These are phyloP conservation scores for Solea solea DNA, from an alignment of 2,113 vertebrate species.

Conservation along the genomic window DNA sequence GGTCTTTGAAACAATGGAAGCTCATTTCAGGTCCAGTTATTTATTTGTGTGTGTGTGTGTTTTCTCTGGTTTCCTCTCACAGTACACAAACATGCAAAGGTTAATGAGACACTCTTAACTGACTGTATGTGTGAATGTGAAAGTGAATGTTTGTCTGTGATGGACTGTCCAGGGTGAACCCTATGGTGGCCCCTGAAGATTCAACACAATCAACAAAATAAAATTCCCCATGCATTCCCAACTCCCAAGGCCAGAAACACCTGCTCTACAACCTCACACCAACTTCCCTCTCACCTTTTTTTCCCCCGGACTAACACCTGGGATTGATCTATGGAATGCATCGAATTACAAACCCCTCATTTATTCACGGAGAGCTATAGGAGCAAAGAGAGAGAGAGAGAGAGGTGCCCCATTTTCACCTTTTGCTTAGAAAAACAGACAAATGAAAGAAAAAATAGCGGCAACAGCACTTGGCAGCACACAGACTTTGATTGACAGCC, in stretches of 20 bases:
- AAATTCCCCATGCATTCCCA: too few species aligned
- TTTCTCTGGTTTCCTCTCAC: too few species aligned
- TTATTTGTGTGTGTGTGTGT: too few species aligned
- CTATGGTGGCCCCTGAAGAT: too few species aligned
- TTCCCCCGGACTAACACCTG: conserved; percentile 51
- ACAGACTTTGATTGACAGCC: conserved; percentile 59
- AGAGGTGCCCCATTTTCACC: conserved; percentile 46
- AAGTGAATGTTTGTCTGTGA: too few species aligned
- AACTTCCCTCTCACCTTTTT: conserved; percentile 48
- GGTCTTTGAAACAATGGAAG: too few species aligned
- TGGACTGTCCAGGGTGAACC: too few species aligned
- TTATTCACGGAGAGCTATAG: conserved; percentile 52
- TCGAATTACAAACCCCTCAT: conserved; percentile 71
- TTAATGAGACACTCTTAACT: too few species aligned
- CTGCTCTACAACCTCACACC: conserved; percentile 20
- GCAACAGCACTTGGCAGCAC: conserved; percentile 39
- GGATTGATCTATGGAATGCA: conserved; percentile 54
- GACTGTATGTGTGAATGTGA: too few species aligned
- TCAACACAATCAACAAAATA: too few species aligned
- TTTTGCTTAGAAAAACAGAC: conserved; percentile 59
- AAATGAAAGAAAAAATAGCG: conserved; percentile 56
- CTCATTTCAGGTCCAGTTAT: too few species aligned
- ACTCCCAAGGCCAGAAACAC: background rate
- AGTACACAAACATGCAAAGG: too few species aligned
- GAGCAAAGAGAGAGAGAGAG: conserved; percentile 47